Evolutionary conservation across 2,797 vertebrate genomes (phyloP).

Genomic region (Catamblyrhynchus diadema): DNA sequence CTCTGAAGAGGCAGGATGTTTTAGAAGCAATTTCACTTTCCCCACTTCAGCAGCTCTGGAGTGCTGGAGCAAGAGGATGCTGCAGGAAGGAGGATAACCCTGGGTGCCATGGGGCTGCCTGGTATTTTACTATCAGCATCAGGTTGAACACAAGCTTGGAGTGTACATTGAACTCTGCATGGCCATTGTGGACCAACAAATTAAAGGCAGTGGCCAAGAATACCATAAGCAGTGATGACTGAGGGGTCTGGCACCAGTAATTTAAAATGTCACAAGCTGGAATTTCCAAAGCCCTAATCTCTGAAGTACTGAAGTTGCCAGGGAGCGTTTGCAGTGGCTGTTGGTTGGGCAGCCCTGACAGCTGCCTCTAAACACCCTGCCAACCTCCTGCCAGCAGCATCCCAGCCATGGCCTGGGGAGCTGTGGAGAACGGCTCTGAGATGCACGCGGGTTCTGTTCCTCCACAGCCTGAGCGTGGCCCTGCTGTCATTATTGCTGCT

Average conservation of each 20-base stretch:
- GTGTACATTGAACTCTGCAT: neutral
- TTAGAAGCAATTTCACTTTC: neutral
- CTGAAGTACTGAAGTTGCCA: neutral
- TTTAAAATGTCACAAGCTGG: neutral
- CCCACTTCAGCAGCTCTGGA: neutral
- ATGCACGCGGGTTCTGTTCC: accelerated
- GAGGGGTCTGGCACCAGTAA: neutral
- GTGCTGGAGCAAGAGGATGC: neutral
- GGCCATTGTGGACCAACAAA: neutral
- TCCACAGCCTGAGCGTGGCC: neutral
- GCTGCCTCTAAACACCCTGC: neutral
- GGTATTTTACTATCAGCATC: neutral
- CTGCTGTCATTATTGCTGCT: neutral
- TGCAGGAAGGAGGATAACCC: neutral
- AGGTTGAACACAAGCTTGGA: neutral
- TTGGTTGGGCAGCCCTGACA: neutral
- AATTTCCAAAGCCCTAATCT: neutral
- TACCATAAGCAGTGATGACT: neutral
- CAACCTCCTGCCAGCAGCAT: neutral
- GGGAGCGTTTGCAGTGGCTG: neutral
- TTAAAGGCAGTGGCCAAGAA: neutral
- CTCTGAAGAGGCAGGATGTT: neutral
- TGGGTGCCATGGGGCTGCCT: neutral
- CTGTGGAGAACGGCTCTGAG: neutral
- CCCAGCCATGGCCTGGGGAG: neutral